A percentile compares a stretch with the other conserved stretches of the same genome.
phyloP scores from a whole-genome alignment of 1,140 invertebrate genomes.

The Hyles euphorbiae region DNA sequence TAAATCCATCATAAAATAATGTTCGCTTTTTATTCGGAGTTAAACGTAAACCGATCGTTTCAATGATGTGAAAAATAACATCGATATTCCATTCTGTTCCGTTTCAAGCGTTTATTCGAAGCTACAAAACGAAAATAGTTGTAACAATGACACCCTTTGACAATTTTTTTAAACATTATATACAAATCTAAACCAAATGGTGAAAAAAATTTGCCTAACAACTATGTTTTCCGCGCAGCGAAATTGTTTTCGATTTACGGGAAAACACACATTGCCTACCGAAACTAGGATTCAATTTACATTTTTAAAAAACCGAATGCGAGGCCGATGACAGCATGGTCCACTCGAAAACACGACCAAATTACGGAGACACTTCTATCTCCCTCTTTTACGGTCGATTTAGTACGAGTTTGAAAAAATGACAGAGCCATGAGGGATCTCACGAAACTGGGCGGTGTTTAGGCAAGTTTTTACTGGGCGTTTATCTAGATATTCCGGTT shows the following conservation, averaged over 20 bases:
- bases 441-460: constrained; percentile 1
- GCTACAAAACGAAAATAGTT: no score
- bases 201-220: no score
- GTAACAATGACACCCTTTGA: no score
- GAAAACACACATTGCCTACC: constrained; percentile 10
- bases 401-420: background rate
- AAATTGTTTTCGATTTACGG: constrained; percentile 9
- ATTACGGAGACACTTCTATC: constrained; percentile 1
- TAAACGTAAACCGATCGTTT: no score
- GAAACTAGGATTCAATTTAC: constrained; percentile 28
- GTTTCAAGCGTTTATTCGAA: no score
- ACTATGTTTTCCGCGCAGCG: background rate
- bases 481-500: constrained; percentile 16
- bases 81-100: no score
- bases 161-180: no score
- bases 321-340: constrained; percentile 20
- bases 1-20: no score
- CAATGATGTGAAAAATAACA: no score
- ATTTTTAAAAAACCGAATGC: constrained; percentile 25
- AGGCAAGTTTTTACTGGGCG: constrained; percentile 16
- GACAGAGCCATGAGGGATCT: background rate
- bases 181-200: no score
- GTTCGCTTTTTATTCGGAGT: no score
- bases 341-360: constrained; percentile 9
- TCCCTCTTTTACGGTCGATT: background rate